phyloP scores from a whole-genome alignment of 2,113 vertebrate genomes.

The Ptilorrhoa leucosticta region DNA sequence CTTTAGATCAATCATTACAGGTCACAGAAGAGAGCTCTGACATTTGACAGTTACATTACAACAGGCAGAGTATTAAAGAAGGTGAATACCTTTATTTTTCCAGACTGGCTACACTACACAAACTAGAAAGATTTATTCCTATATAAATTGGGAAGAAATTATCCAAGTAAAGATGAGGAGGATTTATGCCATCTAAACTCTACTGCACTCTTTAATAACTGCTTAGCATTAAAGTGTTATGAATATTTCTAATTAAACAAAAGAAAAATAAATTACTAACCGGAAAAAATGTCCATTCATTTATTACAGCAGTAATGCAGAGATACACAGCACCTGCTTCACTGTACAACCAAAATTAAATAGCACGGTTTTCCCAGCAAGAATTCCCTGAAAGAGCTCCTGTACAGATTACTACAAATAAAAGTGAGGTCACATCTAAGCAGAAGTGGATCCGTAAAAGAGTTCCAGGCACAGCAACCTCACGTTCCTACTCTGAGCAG shows the following conservation, averaged over 20 bases:
- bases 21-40: background rate
- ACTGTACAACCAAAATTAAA: background rate
- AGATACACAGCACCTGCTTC: background rate
- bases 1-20: background rate
- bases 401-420: background rate
- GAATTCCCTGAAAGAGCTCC: background rate
- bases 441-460: background rate
- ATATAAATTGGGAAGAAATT: background rate
- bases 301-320: background rate
- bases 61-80: background rate
- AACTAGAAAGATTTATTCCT: background rate
- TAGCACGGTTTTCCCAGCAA: background rate
- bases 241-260: background rate
- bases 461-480: background rate
- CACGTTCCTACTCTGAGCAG: background rate
- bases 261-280: background rate
- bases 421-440: background rate
- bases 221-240: background rate
- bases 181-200: background rate
- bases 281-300: background rate
- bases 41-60: background rate
- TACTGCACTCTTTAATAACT: background rate
- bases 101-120: background rate
- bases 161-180: background rate
- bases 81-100: background rate